Evolutionary conservation across 2,113 vertebrate species (phyloP), one percentile per base, ranked within the genome.

Genomic region (Paramisgurnus dabryanus): DNA sequence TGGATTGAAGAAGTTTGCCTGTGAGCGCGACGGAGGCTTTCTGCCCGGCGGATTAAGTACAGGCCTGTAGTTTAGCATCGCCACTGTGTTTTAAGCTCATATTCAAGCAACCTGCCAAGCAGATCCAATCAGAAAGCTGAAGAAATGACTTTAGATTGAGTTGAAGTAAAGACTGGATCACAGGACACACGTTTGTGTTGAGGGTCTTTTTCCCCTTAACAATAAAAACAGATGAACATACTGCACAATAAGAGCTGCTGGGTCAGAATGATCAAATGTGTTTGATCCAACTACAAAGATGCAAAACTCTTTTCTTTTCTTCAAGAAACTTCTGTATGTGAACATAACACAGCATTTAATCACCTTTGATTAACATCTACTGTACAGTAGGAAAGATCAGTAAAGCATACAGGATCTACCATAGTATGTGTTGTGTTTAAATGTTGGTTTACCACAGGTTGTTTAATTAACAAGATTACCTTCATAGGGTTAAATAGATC

Each of bases 131-230:
- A 39, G 11, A 55, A 67, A 5, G 39, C 65, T 5, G 4, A n/a
- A 13, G 13, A 18, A 58, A 18, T 58, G 55, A 17, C 40, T 40
- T 17, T 12, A 7, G 69, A 72, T 55, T 13, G 71, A 74, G 71
- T 74, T 74, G 15, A 27, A 74, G 71, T 57, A 74, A 74, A 74
- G 57, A 74, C n/a, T 2, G 57, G 71, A 69, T 69, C 13, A 13
- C 67, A 41, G 65, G 40, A 57, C 57, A 41, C 7, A n/a, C 34
- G 40, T 27, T 74, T 40, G 7, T 18, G 55, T 53, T 58, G 55
- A 72, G 69, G 5, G 53, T 72, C 17, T 72, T 69, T 17, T 39
- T 27, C 27, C n/a, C 55, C 8, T 12, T 18, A 72, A 72, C 40
- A 72, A 58, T 41, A 41, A 41, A 0, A 34, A 57, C 8, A 39